Evolutionary conservation across 2,113 vertebrate genomes (phyloP), one percentile per base, ranked within the genome.

Genomic region (Gila orcuttii): DNA sequence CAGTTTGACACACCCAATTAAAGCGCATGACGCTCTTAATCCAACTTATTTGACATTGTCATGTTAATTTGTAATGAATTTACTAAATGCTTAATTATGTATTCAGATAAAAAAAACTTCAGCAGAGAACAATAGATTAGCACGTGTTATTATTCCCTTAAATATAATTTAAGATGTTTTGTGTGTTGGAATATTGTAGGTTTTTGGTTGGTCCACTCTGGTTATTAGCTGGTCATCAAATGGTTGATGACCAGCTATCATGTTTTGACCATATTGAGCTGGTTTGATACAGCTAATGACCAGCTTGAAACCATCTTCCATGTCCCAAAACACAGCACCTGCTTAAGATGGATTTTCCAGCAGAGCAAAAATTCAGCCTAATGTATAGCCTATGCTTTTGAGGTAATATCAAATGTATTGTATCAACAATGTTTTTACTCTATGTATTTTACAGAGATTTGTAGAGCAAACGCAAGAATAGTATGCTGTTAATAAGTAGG

Each of bases 291-390:
- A 69, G 66, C 66, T 36, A 39, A 69, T 69, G 31, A 21, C 66
- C 33, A 39, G 8, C 47, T 47, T 77, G 3, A 33, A 76, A 11
- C 3, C 21, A 15, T 74, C 39, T 74, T 45, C 23, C 71, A 47
- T 47, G 71, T 55, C 33, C 17, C 75, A 69, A 36, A 69, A 31
- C 66, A 77, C 75, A 21, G 28, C 47, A 55, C 15, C 9, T 3
- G 28, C 9, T 77, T 77, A 55, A 77, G 50, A 25, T 52, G 47
- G 47, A 77, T 77, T 77, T 55, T 55, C 75, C 75, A 19, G 75
- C 75, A 33, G 47, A 77, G 75, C 47, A 77, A 77, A 47, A 77
- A 55, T 55, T 77, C 75, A 77, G 28, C 25, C 75, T 33, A 77
- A 50, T 77, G 50, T 31, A 77, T 28, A 39, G 36, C 36, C 5